Evolutionary conservation across 2,888 invertebrate genomes (phyloP), one percentile per base, ranked within the genome.

Genomic region (Tanypteryx hageni): DNA sequence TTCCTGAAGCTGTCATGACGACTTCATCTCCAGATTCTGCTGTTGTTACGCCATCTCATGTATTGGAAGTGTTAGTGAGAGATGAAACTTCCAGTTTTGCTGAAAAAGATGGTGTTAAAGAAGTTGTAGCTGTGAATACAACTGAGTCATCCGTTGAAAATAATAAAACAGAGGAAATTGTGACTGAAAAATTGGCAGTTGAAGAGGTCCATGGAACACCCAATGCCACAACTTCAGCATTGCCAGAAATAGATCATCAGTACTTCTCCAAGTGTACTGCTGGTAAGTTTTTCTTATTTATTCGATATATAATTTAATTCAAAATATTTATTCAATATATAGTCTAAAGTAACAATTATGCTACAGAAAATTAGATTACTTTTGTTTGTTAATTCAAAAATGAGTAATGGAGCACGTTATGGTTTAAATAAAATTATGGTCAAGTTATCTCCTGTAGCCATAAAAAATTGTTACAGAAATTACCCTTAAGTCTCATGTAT

Each of bases 191-290:
- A 27, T 27, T 76, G 76, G 22, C 3, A 76, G 76, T 27, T 76
- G 76, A 76, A 27, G 44, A 44, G 5, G 44, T 44, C 44, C 44
- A 92, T 93, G 13, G 93, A 93, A 57, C 89, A 91, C 44, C 93
- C 92, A 61, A 93, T 92, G 58, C 57, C 92, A 18, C 76, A 9
- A 27, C 92, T 92, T 92, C 91, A 61, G 31, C 22, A 64, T 92
- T 68, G 31, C 92, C 16, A 27, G 61, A 58, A 5, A 61, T 86
- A 8, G 92, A 93, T 22, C 93, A 92, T 22, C 92, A 92, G 0
- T 93, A 94, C 22, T 96, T 96, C 93, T 95, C 96, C 0, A 96
- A 96, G 94, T 96, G 96, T 93, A 95, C 95, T 57, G 94, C 93
- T 93, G 94, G 94, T 94, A 93, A 93, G 92, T 92, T 59, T n/a